Evolutionary conservation across 2,888 invertebrate genomes (phyloP).

Genomic region (Caenorhabditis zanzibari): DNA sequence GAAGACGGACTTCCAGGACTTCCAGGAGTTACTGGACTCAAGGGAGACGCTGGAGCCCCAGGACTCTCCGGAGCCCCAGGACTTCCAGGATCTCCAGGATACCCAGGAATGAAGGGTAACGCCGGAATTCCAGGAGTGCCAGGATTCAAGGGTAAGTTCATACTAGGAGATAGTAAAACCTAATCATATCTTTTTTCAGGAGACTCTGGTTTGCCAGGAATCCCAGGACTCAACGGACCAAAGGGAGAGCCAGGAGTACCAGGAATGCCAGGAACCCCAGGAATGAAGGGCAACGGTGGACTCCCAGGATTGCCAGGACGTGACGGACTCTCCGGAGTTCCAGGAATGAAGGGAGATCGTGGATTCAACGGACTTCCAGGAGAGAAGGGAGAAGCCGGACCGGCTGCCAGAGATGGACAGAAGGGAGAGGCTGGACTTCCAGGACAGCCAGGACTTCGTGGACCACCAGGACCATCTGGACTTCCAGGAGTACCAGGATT

Average conservation of each 20-base stretch:
- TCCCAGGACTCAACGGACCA: conserved; percentile 83
- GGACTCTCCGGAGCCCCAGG: conserved; percentile 91
- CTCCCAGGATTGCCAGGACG: conserved; percentile 83
- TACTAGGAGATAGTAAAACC: too few species aligned
- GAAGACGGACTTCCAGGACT: conserved; percentile 83
- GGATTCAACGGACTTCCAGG: conserved; percentile 86
- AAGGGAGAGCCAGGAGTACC: conserved; percentile 71
- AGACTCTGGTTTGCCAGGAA: conserved; percentile 77
- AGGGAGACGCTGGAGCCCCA: conserved; percentile 84
- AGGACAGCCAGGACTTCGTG: conserved; percentile 77
- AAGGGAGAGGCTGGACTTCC: conserved; percentile 76
- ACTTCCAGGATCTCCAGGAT: conserved; percentile 85
- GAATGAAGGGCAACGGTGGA: conserved; percentile 81
- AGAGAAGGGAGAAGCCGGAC: conserved; percentile 76
- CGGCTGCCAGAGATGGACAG: conserved; percentile 75
- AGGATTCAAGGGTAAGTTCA: conserved; percentile 76
- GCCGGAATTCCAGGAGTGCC: conserved; percentile 81
- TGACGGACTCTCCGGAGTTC: conserved; percentile 83
- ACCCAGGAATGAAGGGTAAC: conserved; percentile 84
- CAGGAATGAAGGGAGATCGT: conserved; percentile 83
- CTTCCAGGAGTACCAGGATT: conserved; percentile 80
- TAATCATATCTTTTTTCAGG: conserved; percentile 63
- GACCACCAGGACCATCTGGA: conserved; percentile 86
- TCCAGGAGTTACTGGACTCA: conserved; percentile 76
- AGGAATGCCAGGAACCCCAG: conserved; percentile 71